Evolutionary conservation across 1,140 invertebrate genomes (phyloP), one percentile per base, ranked within the genome.

Genomic region (Nilaparvata lugens): DNA sequence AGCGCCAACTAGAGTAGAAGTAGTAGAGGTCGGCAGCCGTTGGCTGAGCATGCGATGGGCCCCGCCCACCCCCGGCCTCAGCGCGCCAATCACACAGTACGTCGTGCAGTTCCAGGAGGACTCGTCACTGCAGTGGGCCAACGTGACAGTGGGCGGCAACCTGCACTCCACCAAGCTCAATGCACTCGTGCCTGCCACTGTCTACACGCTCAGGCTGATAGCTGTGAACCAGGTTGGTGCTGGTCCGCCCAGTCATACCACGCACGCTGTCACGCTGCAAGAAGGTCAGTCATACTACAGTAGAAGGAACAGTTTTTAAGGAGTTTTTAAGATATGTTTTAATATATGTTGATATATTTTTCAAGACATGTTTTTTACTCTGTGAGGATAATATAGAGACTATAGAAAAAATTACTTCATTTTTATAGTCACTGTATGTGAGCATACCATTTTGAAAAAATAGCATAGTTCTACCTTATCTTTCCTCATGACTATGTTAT

Each of bases 201-300:
- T 81, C 2, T 95, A 94, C 68, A 83, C 85, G 66, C 82, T 94
- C 56, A 78, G 91, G 16, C 80, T 94, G 60, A 80, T 87, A 55
- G 90, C 91, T 24, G 82, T 89, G 63, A 93, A 93, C 72, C 81
- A 86, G 62, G 86, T 93, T 56, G 91, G 91, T 62, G 76, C 81
- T 13, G 90, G 91, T 60, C 73, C 81, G n/a, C 86, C 85, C 28
- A 91, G 89, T 16, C 81, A 86, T 51, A 77, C 83, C 0, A 82
- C 89, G 6, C 81, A 84, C n/a, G 83, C 88, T 3, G 85, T 84
- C 68, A 93, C 91, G 6, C 83, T 88, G 66, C 91, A 94, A 78
- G 91, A 93, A 83, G 82, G 83, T 83, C 3, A 35, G 31, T 35
- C 28, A n/a, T n/a, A n/a, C n/a, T n/a, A n/a, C n/a, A n/a, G n/a